These are phyloP conservation scores for Apeltes quadracus DNA, from an alignment of 2,113 vertebrate species.

Conservation along the genomic window DNA sequence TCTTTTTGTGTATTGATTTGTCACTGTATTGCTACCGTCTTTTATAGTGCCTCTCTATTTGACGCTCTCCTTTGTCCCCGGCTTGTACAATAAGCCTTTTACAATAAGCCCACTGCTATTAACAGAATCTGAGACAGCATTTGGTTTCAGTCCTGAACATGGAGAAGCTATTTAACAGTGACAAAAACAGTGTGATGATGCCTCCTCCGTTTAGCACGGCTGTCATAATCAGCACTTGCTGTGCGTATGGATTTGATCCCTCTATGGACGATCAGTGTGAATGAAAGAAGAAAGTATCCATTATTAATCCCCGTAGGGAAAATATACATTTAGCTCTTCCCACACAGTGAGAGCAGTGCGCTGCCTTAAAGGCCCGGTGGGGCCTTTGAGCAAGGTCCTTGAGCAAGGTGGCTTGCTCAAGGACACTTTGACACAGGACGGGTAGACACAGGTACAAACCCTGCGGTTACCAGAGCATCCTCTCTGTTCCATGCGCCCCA, in stretches of 20 bases:
- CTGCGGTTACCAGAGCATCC: too few species aligned
- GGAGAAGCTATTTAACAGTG: not conserved
- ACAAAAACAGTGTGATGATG: not conserved
- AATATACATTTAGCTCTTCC: too few species aligned
- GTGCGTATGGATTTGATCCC: not conserved
- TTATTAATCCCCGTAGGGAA: too few species aligned
- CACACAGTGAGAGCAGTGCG: too few species aligned
- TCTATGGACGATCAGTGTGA: not conserved
- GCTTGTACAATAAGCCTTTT: constrained; percentile 10
- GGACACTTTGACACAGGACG: too few species aligned
- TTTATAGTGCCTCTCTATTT: constrained; percentile 33
- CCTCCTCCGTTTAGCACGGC: not conserved
- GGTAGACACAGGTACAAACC: too few species aligned
- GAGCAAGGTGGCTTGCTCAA: too few species aligned
- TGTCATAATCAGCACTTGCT: constrained; percentile 4
- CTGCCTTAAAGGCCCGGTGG: too few species aligned
- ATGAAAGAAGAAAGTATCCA: too few species aligned
- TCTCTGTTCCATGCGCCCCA: too few species aligned
- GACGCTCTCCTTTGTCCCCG: constrained; percentile 20
- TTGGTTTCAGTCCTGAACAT: constrained; percentile 20
- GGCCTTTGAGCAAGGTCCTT: too few species aligned
- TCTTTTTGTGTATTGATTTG: not conserved
- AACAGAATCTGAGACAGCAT: not conserved
- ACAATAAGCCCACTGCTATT: constrained; percentile 32
- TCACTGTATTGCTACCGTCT: constrained; percentile 44